phyloP scores from a whole-genome alignment of 2,888 invertebrate genomes.

The Drosophila rubida region DNA sequence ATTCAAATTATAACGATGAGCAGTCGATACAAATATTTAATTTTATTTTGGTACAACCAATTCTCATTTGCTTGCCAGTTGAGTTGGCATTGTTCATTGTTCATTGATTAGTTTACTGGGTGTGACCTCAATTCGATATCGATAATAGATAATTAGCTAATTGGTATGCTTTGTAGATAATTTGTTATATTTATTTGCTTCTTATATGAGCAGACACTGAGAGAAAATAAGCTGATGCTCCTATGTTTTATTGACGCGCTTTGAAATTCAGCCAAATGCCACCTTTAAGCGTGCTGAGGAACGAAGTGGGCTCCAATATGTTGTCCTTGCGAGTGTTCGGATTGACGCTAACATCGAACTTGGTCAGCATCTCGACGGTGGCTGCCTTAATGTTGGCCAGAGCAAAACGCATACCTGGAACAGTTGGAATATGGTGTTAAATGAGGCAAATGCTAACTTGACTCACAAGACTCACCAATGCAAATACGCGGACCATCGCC shows the following conservation, averaged over 20 bases:
- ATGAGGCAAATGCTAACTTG: not conserved
- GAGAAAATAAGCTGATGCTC: not conserved
- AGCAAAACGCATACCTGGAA: constrained; percentile 83
- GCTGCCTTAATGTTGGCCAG: constrained; percentile 81
- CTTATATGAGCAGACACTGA: not conserved
- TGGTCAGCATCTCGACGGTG: constrained; percentile 77
- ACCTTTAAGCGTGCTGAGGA: constrained; percentile 69
- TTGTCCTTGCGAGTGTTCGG: constrained; percentile 80
- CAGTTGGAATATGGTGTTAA: not conserved
- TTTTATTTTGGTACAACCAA: no score
- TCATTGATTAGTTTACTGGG: not conserved
- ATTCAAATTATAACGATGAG: no score
- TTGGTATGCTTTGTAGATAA: not conserved
- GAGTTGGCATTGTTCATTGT: not conserved
- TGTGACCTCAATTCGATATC: not conserved
- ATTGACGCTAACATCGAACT: constrained; percentile 81
- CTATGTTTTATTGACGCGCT: constrained; percentile 27
- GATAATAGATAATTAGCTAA: not conserved
- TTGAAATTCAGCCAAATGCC: constrained; percentile 81
- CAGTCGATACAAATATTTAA: not conserved
- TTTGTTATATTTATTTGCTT: constrained; percentile 1
- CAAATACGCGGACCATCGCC: constrained; percentile 83
- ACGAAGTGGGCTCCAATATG: constrained; percentile 65
- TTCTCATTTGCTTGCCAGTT: not conserved
- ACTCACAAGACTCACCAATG: constrained; percentile 63